phyloP scores from a whole-genome alignment of 2,797 vertebrate species.

The Sebastes variabilis region DNA sequence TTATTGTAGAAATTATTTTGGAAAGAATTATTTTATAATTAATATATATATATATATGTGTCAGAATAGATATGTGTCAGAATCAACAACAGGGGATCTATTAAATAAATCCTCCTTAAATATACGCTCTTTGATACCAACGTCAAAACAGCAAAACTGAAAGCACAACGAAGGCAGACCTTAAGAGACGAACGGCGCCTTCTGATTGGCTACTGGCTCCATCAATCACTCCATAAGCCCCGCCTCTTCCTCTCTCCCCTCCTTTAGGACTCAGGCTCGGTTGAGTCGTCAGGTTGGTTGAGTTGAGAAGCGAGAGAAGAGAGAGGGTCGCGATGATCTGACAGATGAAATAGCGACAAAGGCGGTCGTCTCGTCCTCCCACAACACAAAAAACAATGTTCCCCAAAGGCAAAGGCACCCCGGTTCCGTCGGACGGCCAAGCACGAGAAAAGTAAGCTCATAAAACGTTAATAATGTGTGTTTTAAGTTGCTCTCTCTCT shows the following conservation, averaged over 20 bases:
- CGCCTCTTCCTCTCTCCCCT: conserved; percentile 49
- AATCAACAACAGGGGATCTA: not conserved
- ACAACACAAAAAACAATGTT: conserved; percentile 88
- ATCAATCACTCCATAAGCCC: conserved; percentile 52
- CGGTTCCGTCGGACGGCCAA: conserved; percentile 97
- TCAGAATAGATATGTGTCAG: no score
- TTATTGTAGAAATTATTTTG: not conserved
- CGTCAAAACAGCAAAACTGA: conserved; percentile 45
- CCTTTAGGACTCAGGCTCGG: conserved; percentile 84
- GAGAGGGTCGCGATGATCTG: conserved; percentile 92
- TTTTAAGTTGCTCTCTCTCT: conserved; percentile 66
- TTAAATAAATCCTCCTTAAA: conserved; percentile 4
- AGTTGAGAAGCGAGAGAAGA: conserved; percentile 75
- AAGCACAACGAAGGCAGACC: conserved; percentile 53
- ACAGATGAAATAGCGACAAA: conserved; percentile 91
- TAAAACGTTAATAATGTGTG: conserved; percentile 50
- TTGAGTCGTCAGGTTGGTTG: conserved; percentile 75
- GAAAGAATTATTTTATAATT: no score
- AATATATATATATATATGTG: no score
- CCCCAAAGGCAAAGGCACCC: conserved; percentile 97
- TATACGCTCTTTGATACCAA: conserved; percentile 1
- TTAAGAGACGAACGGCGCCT: conserved; percentile 22
- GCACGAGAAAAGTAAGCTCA: conserved; percentile 96
- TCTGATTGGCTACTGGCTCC: conserved; percentile 61
- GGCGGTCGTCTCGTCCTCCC: conserved; percentile 59